Evolutionary conservation across 2,888 invertebrate species (phyloP).

Genomic region (Petrolisthes manimaculis): DNA sequence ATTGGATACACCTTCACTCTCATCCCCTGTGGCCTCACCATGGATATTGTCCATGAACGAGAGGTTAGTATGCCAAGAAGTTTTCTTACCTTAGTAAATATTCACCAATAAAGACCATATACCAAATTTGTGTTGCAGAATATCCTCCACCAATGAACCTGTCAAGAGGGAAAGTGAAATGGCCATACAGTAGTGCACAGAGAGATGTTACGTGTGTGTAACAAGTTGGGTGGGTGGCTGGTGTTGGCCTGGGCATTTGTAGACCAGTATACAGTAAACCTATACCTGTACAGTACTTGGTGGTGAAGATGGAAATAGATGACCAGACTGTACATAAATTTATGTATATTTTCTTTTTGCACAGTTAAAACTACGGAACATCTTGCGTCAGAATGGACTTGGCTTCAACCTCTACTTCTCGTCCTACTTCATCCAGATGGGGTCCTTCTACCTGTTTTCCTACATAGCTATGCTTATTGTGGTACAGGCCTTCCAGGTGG

Average conservation of each 20-base stretch:
- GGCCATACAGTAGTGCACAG: no score
- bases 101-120: no score
- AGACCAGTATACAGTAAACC: not conserved
- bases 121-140: no score
- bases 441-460: constrained; percentile 79
- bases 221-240: not conserved
- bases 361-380: constrained; percentile 85
- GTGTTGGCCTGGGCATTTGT: not conserved
- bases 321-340: no score
- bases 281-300: no score
- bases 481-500: constrained; percentile 75
- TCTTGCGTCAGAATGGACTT: constrained; percentile 84
- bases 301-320: no score
- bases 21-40: constrained; percentile 82
- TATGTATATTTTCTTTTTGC: constrained; percentile 67
- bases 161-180: no score
- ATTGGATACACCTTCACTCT: constrained; percentile 86
- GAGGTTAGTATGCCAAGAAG: constrained; percentile 75
- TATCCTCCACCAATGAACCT: no score
- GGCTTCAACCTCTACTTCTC: constrained; percentile 82
- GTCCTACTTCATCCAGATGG: constrained; percentile 81
- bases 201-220: no score
- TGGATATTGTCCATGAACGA: constrained; percentile 85
- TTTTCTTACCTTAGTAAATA: no score
- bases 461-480: constrained; percentile 69